phyloP scores from a whole-genome alignment of 2,797 vertebrate species.

The Karalla daura region DNA sequence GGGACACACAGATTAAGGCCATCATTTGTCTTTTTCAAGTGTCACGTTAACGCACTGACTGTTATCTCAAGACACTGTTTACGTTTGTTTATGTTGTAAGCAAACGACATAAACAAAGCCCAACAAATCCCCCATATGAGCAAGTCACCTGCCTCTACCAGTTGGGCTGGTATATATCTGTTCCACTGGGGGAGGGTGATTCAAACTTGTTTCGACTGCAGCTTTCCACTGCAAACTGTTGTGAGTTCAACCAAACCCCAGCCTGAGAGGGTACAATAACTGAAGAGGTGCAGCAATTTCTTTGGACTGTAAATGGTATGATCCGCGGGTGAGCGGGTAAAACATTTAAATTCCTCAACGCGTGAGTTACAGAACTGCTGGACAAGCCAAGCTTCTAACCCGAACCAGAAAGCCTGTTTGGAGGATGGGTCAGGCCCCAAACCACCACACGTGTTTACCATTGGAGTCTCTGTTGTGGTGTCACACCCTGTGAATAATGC shows the following conservation, averaged over 20 bases:
- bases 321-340: conserved; percentile 8
- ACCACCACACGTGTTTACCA: conserved; percentile 73
- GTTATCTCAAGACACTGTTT: no score
- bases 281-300: background rate
- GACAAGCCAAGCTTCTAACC: conserved; percentile 7
- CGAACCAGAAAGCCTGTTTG: conserved; percentile 27
- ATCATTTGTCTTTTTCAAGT: no score
- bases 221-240: background rate
- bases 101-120: no score
- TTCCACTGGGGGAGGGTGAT: background rate
- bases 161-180: no score
- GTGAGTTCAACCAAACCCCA: background rate
- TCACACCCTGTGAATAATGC: conserved; percentile 62
- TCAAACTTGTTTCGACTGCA: background rate
- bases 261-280: background rate
- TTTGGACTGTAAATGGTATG: background rate
- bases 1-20: no score
- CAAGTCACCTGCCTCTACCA: no score
- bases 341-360: conserved; percentile 20
- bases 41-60: no score
- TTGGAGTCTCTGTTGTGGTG: conserved; percentile 70
- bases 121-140: no score
- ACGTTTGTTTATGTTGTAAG: no score
- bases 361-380: conserved; percentile 6
- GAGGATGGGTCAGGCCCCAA: conserved; percentile 31